phyloP scores from a whole-genome alignment of 2,888 invertebrate species.

The Laspeyria flexula region DNA sequence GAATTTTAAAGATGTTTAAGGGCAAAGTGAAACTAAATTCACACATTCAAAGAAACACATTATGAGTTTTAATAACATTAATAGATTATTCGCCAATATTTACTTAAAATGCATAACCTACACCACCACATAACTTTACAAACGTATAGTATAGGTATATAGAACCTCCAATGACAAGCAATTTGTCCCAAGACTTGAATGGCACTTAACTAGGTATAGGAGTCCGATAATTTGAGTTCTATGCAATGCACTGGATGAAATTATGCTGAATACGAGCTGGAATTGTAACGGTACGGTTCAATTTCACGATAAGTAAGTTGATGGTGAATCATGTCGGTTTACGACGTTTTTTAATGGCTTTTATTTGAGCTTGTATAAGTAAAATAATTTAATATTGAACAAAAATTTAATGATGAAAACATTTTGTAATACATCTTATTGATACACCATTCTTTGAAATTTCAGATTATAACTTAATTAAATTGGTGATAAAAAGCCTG shows the following conservation, averaged over 20 bases:
- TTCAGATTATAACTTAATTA: too few species aligned
- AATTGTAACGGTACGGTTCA: background rate
- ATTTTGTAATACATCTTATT: too few species aligned
- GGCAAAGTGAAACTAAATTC: too few species aligned
- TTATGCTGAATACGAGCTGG: background rate
- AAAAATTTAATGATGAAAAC: background rate
- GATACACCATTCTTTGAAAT: too few species aligned
- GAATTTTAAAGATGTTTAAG: too few species aligned
- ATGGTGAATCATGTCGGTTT: background rate
- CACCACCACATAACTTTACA: too few species aligned
- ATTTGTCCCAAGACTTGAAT: background rate
- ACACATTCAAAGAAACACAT: too few species aligned
- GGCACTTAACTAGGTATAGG: background rate
- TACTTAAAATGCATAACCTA: too few species aligned
- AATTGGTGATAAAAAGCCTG: too few species aligned
- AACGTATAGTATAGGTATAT: background rate
- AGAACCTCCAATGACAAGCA: background rate
- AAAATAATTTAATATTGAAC: too few species aligned
- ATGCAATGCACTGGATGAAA: background rate
- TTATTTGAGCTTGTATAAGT: background rate
- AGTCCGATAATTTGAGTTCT: background rate
- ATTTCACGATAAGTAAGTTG: background rate
- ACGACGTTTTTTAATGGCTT: background rate
- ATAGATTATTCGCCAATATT: too few species aligned
- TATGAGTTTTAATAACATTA: too few species aligned